These are phyloP conservation scores for Drosophila flavopinicola DNA, from an alignment of 2,888 invertebrate species.

Conservation along the genomic window DNA sequence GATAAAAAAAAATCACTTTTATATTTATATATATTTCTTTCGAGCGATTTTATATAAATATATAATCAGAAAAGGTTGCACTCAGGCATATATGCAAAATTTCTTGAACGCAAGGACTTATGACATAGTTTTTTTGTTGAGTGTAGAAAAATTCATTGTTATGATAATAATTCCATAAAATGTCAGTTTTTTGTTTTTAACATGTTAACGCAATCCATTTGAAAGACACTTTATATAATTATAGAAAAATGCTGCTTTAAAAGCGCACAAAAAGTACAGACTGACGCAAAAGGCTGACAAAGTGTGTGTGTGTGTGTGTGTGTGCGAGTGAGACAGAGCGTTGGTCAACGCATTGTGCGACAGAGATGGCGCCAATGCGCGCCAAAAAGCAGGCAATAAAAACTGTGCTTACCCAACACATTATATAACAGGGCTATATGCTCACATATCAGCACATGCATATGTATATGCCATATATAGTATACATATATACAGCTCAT, in stretches of 20 bases:
- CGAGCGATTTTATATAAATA: too few relatives aligned
- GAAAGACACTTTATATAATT: constrained; percentile 21
- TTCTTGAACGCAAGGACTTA: background rate
- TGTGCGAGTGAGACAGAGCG: constrained; percentile 28
- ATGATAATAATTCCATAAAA: constrained; percentile 1
- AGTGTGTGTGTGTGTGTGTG: constrained; percentile 2
- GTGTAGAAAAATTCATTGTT: constrained; percentile 1
- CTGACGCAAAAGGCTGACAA: constrained; percentile 34
- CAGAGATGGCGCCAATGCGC: constrained; percentile 50
- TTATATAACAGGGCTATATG: constrained; percentile 39
- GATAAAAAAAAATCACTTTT: too few relatives aligned
- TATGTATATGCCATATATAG: constrained; percentile 11
- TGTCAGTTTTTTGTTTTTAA: background rate
- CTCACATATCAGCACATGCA: constrained; percentile 1
- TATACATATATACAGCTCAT: too few relatives aligned
- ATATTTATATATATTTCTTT: too few relatives aligned
- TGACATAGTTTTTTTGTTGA: background rate
- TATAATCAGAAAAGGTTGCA: too few relatives aligned
- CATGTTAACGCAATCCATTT: constrained; percentile 7
- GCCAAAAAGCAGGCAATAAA: constrained; percentile 61
- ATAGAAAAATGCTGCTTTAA: background rate
- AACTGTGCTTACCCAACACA: constrained; percentile 35
- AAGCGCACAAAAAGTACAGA: constrained; percentile 43
- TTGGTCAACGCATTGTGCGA: constrained; percentile 36
- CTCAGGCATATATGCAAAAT: background rate